Percentiles rank a stretch among this genome's conserved stretches.
phyloP scores from a whole-genome alignment of 1,140 invertebrate genomes.

The Ladona fulva region DNA sequence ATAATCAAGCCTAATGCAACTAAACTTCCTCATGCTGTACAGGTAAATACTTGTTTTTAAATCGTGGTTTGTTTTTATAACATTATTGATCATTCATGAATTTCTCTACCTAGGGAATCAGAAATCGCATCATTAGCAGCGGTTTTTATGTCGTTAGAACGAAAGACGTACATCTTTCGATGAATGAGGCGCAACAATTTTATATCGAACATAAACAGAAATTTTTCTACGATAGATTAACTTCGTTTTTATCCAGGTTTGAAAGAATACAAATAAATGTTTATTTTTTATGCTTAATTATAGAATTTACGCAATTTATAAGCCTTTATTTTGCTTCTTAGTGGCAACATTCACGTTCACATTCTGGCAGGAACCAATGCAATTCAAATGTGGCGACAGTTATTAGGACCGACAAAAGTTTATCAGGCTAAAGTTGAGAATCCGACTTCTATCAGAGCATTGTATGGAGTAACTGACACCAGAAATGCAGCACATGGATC shows the following conservation, averaged over 20 bases:
- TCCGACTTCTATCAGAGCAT: slow-evolving; percentile 66
- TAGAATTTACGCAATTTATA: too few relatives aligned
- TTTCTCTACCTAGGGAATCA: slow-evolving; percentile 45
- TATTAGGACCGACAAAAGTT: slow-evolving; percentile 85
- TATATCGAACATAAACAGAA: slow-evolving; percentile 74
- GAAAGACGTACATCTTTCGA: slow-evolving; percentile 50
- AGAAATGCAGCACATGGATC: slow-evolving; percentile 88
- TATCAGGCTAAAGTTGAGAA: slow-evolving; percentile 66
- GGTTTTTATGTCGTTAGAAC: slow-evolving; percentile 67
- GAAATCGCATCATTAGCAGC: slow-evolving; percentile 55
- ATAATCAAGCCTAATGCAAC: slow-evolving; percentile 66
- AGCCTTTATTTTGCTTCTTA: slow-evolving; percentile 37
- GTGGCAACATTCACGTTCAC: slow-evolving; percentile 70
- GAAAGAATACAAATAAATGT: background rate
- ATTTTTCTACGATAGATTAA: slow-evolving; percentile 80
- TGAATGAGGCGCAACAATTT: slow-evolving; percentile 60
- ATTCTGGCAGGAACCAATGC: slow-evolving; percentile 67
- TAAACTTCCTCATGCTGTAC: slow-evolving; percentile 54
- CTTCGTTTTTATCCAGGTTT: slow-evolving; percentile 77
- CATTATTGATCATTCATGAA: background rate
- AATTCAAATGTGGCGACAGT: slow-evolving; percentile 64
- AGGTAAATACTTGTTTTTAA: slow-evolving; percentile 32
- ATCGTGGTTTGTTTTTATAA: slow-evolving; percentile 13
- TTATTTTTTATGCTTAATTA: slow-evolving; percentile 13
- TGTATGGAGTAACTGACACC: slow-evolving; percentile 82